Evolutionary conservation across 2,113 vertebrate species (phyloP), one percentile per base, ranked within the genome.

Genomic region (Zosterops pallidus): DNA sequence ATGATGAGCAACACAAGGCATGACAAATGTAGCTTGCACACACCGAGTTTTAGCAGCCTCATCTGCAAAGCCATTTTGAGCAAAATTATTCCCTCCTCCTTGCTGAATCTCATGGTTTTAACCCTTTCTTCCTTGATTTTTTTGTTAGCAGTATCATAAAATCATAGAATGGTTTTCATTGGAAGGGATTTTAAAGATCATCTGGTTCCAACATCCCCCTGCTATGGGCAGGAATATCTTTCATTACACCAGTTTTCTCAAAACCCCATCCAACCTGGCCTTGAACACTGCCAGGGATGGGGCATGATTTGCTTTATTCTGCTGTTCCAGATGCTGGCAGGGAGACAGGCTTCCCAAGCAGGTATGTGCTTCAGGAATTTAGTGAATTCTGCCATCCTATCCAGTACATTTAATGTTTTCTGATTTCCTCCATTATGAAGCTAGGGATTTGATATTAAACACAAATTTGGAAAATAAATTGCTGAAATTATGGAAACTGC

Each of bases 21-120:
- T 28, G n/a, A 56, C 47, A 63, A n/a, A 10, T n/a, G 28, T 22
- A 64, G 14, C 14, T 39, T 55, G 29, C 41, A 26, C n/a, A 12
- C 8, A 14, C 18, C 0, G 0, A 28, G 14, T 23, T 64, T 39
- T 39, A 47, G 49, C 14, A n/a, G 15, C 55, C 41, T 21, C n/a
- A 39, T 3, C 41, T 47, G 41, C 14, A 64, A 47, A 50, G 41
- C 47, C 49, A n/a, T 29, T 83, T 83, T 55, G 41, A 39, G 19
- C 7, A 47, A 65, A 56, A 47, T 46, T 41, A 16, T 47, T 56
- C 15, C 14, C 14, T 41, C 14, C 8, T 39, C 14, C 9, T 46
- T 64, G 4, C 28, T 14, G 14, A 28, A n/a, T 28, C 6, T 56
- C 16, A 22, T 0, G 0, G 29, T n/a, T 65, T 55, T 56, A 28